Percentiles rank a stretch among this genome's conserved stretches.
Evolutionary conservation across 2,113 vertebrate species (phyloP).

Genomic region (Equus przewalskii): DNA sequence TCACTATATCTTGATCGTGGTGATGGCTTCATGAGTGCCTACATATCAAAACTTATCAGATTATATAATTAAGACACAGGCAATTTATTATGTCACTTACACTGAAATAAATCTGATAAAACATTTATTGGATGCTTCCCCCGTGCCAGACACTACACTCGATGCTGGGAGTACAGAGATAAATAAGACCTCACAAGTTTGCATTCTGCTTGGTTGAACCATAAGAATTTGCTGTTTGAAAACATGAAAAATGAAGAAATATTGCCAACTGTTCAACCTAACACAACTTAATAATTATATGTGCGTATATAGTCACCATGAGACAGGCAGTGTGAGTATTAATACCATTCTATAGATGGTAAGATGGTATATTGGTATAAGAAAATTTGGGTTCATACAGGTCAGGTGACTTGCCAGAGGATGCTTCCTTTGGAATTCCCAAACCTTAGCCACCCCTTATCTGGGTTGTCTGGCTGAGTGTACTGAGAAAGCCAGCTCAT

Average conservation of each 20-base stretch:
- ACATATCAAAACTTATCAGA: not conserved
- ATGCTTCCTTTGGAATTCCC: not conserved
- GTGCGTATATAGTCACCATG: not conserved
- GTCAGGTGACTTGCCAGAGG: not conserved
- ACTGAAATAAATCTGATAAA: not conserved
- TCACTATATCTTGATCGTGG: slow-evolving; percentile 10
- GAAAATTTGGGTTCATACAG: not conserved
- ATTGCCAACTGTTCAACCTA: not conserved
- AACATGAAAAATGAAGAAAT: slow-evolving; percentile 28
- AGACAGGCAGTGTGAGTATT: not conserved
- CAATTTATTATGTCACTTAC: not conserved
- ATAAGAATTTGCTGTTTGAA: not conserved
- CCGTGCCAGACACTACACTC: not conserved
- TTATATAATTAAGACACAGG: not conserved
- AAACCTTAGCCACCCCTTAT: not conserved
- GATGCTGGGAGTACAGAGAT: not conserved
- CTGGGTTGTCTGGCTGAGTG: not conserved
- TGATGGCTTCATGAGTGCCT: not conserved
- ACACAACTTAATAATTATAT: not conserved
- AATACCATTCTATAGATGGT: not conserved
- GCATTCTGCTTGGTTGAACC: not conserved
- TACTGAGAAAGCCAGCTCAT: not conserved
- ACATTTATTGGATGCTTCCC: not conserved
- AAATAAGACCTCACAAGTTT: not conserved
- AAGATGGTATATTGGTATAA: not conserved